Evolutionary conservation across 2,113 vertebrate genomes (phyloP).

Genomic region (Prochilodus magdalenae): DNA sequence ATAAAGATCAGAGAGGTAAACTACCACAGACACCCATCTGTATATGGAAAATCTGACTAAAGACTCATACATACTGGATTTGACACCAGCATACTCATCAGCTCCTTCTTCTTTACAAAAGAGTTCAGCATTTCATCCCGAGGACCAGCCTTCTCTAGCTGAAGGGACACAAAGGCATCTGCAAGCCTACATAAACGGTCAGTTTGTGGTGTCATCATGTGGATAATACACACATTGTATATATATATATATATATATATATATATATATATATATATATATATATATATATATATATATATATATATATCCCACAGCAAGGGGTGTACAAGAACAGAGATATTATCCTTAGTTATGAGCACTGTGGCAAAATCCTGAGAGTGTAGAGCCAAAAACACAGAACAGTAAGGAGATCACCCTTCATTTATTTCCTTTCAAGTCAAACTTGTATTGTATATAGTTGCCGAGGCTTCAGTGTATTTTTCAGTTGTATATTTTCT

Average conservation of each 20-base stretch:
- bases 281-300: too few species aligned
- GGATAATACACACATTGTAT: not conserved
- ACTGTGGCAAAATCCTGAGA: too few species aligned
- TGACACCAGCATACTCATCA: conserved; percentile 57
- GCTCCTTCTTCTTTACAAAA: conserved; percentile 73
- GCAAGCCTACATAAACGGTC: conserved; percentile 61
- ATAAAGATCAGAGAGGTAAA: conserved; percentile 22
- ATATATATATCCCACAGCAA: not conserved
- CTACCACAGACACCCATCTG: not conserved
- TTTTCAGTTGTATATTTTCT: too few species aligned
- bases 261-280: too few species aligned
- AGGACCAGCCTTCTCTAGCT: conserved; percentile 74
- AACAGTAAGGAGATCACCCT: too few species aligned
- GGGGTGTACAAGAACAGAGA: too few species aligned
- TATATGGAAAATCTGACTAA: not conserved
- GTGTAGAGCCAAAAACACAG: too few species aligned
- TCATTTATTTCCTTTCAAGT: too few species aligned
- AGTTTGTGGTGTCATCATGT: not conserved
- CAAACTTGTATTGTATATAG: too few species aligned
- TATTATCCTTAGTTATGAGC: too few species aligned
- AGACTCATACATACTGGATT: conserved; percentile 66
- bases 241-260: too few species aligned
- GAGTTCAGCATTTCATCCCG: conserved; percentile 73
- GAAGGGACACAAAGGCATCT: conserved; percentile 80
- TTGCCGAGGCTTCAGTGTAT: too few species aligned